A percentile compares a stretch with the other conserved stretches of the same genome.
Evolutionary conservation across 2,888 invertebrate genomes (phyloP).

Genomic region (Sialis lutaria): DNA sequence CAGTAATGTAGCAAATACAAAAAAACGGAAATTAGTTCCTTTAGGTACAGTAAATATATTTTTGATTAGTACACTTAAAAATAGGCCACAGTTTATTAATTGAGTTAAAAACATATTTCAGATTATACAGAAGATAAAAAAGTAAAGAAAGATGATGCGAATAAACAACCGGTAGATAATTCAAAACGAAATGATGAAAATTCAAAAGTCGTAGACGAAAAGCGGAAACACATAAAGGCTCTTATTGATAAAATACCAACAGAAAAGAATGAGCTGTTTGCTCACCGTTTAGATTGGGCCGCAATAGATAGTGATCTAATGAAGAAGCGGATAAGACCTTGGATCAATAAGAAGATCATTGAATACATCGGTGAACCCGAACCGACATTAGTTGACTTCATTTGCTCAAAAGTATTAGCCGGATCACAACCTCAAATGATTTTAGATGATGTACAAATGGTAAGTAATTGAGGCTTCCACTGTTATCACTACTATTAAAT

Average conservation of each 20-base stretch:
- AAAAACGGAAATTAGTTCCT: constrained; percentile 65
- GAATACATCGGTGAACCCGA: constrained; percentile 99
- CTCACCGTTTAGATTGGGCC: constrained; percentile 81
- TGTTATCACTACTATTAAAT: not conserved
- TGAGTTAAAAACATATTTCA: constrained; percentile 13
- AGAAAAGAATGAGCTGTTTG: constrained; percentile 90
- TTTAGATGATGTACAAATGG: constrained; percentile 98
- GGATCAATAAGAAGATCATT: constrained; percentile 99
- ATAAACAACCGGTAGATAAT: constrained; percentile 25
- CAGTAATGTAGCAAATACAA: constrained; percentile 28
- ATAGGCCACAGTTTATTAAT: not conserved
- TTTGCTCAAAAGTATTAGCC: constrained; percentile 93
- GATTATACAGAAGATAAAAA: constrained; percentile 44
- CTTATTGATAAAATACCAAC: constrained; percentile 98
- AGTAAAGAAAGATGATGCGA: constrained; percentile 25
- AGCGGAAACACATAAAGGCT: constrained; percentile 87
- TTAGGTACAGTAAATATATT: constrained; percentile 30
- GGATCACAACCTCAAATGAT: constrained; percentile 88
- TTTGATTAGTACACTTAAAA: no score
- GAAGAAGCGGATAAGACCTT: constrained; percentile 94
- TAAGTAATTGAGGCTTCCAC: constrained; percentile 23
- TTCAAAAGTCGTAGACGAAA: constrained; percentile 74
- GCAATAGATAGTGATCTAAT: constrained; percentile 59
- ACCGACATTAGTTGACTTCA: constrained; percentile 95
- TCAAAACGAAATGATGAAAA: constrained; percentile 35